These are phyloP conservation scores for Rhinoptilus africanus DNA, from an alignment of 2,113 vertebrate species.

Conservation along the genomic window DNA sequence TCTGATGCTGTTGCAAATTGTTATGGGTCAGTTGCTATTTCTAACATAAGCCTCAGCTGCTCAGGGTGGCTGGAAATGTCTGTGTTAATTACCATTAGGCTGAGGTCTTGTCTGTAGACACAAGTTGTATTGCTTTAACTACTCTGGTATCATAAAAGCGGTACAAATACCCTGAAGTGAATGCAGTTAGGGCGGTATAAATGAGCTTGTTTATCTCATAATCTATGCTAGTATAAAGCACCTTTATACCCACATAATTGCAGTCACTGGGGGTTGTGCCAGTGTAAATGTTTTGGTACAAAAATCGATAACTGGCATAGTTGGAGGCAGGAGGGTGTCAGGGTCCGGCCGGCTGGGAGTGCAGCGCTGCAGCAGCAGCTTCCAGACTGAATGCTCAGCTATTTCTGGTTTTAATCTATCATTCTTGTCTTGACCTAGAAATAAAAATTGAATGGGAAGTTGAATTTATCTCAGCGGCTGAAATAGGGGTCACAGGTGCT, in stretches of 20 bases:
- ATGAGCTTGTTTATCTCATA: conserved; percentile 26
- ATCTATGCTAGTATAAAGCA: conserved; percentile 29
- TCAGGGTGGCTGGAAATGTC: conserved; percentile 37
- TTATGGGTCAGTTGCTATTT: conserved; percentile 44
- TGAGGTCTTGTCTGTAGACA: not conserved
- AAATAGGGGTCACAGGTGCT: not conserved
- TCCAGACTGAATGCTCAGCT: not conserved
- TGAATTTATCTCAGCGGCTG: not conserved
- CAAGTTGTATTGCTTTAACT: conserved; percentile 22
- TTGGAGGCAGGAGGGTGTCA: not conserved
- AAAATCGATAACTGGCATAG: conserved; percentile 13
- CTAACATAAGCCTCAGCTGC: conserved; percentile 3
- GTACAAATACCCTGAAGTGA: conserved; percentile 19
- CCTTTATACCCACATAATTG: conserved; percentile 22
- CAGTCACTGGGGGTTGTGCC: not conserved
- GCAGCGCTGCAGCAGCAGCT: not conserved
- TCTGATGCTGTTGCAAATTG: conserved; percentile 11
- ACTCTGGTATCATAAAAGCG: not conserved
- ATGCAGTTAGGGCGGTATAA: not conserved
- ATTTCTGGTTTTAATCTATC: not conserved
- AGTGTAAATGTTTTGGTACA: conserved; percentile 41
- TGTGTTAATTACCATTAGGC: conserved; percentile 32
- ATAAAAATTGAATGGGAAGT: conserved; percentile 2
- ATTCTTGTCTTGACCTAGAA: conserved; percentile 12
- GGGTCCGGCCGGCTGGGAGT: not conserved